These are phyloP conservation scores for Chelonia mydas DNA, from an alignment of 2,797 vertebrate genomes.

Conservation along the genomic window DNA sequence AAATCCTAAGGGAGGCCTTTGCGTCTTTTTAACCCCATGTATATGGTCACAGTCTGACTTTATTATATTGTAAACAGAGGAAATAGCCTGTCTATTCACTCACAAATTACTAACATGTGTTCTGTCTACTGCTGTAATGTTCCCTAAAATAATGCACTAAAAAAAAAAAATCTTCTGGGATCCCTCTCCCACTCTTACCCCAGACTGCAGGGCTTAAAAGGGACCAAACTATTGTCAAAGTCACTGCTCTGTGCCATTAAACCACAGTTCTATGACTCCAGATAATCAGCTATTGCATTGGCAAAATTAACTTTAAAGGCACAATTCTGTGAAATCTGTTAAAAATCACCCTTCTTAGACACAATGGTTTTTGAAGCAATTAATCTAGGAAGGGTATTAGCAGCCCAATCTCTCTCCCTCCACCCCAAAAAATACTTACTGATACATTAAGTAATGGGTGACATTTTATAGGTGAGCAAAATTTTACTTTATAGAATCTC, in stretches of 20 bases:
- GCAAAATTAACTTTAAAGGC: neutral
- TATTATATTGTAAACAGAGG: constrained; percentile 76
- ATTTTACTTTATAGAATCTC: neutral
- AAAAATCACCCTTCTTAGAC: neutral
- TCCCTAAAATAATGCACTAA: constrained; percentile 40
- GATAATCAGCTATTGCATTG: neutral
- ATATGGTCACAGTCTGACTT: neutral
- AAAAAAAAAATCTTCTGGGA: neutral
- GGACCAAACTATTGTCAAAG: neutral
- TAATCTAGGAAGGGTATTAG: neutral
- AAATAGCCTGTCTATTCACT: constrained; percentile 72
- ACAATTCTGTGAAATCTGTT: neutral
- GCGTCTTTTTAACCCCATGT: neutral
- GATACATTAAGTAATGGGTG: neutral
- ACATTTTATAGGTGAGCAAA: neutral
- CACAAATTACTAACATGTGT: constrained; percentile 80
- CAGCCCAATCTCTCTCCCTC: neutral
- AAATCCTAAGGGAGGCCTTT: neutral
- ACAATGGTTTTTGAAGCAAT: neutral
- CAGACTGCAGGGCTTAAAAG: neutral
- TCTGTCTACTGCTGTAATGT: constrained; percentile 34
- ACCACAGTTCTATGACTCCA: neutral
- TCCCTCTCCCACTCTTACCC: accelerated
- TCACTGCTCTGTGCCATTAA: neutral
- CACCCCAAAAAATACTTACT: neutral